phyloP scores from a whole-genome alignment of 2,113 vertebrate genomes.

The Macheiramphus alcinus region DNA sequence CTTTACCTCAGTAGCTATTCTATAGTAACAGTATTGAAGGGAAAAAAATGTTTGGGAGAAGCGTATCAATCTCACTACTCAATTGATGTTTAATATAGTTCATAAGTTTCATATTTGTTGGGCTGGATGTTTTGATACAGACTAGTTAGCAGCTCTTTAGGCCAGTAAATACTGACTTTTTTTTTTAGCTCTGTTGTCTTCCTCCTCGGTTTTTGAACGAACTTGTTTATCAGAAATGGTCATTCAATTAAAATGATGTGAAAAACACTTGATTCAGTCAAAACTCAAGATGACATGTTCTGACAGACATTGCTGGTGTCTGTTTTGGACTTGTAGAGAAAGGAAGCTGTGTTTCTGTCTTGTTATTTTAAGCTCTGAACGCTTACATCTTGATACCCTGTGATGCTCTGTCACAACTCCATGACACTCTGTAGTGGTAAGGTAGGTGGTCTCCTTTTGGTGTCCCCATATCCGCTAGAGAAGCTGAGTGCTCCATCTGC shows the following conservation, averaged over 20 bases:
- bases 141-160: neutral
- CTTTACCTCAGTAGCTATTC: neutral
- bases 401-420: neutral
- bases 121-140: neutral
- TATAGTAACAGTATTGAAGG: neutral
- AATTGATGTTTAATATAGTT: neutral
- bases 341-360: neutral
- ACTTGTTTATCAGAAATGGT: neutral
- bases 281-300: neutral
- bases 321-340: neutral
- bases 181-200: neutral
- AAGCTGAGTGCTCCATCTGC: neutral
- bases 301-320: neutral
- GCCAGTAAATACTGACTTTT: neutral
- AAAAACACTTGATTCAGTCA: neutral
- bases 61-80: neutral
- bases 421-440: neutral
- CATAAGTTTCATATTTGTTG: neutral
- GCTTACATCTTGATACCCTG: neutral
- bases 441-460: neutral
- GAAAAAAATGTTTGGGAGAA: neutral
- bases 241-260: neutral
- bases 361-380: neutral
- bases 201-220: neutral
- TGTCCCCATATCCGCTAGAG: accelerated